Conservation (phyloP, 2,888 invertebrate species). For the Stenchaetothrips biformis region DNA sequence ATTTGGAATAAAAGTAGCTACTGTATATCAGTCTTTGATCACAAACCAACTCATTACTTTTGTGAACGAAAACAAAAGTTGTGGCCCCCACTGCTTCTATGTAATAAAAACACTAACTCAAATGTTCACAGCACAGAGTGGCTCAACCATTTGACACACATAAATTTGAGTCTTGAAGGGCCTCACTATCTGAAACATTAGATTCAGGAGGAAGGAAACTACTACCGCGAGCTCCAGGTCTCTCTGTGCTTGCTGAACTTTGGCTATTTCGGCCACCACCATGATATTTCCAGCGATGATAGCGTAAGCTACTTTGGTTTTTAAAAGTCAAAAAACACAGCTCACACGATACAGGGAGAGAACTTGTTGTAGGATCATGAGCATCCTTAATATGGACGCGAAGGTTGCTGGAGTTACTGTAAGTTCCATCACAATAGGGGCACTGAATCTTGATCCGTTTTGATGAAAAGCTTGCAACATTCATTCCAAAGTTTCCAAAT, state of each 20-base stretch:
- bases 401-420: conserved; percentile 9
- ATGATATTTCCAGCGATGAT: conserved; percentile 7
- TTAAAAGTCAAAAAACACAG: neutral
- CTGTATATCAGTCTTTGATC: neutral
- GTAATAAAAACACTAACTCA: neutral
- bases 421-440: conserved; percentile 12
- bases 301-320: conserved; percentile 1
- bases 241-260: neutral
- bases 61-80: neutral
- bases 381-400: conserved; percentile 8
- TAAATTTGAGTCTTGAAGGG: neutral
- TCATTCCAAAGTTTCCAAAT: conserved; percentile 20
- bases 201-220: neutral
- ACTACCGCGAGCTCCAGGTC: neutral
- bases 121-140: neutral
- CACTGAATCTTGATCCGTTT: conserved; percentile 8
- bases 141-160: neutral
- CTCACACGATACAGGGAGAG: conserved; percentile 3
- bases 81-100: neutral
- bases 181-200: neutral
- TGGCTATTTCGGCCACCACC: neutral
- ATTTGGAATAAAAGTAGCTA: neutral
- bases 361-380: neutral
- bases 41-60: neutral
- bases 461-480: conserved; percentile 10